phyloP scores from a whole-genome alignment of 2,888 invertebrate genomes.

The Villa cingulata region DNA sequence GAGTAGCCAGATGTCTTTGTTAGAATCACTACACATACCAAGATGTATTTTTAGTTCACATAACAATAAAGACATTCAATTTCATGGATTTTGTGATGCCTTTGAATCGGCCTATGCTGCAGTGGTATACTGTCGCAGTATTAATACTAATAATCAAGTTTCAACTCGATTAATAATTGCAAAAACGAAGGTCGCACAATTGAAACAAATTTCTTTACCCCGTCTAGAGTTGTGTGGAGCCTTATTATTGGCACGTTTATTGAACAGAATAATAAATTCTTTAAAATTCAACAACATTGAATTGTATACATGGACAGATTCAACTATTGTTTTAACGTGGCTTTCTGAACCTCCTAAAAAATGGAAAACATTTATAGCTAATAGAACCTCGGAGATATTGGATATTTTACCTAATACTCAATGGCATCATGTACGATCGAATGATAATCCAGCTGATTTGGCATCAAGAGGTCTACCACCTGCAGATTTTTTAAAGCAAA shows the following conservation, averaged over 20 bases:
- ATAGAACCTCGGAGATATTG: background rate
- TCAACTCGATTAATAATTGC: too few relatives aligned
- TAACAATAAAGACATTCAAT: background rate
- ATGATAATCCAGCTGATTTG: background rate
- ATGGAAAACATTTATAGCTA: background rate
- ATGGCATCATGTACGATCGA: background rate
- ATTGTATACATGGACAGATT: background rate
- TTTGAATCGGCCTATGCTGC: conserved; percentile 15
- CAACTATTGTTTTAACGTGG: background rate
- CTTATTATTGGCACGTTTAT: background rate
- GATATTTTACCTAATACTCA: background rate
- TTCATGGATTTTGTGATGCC: conserved; percentile 14
- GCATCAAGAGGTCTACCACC: background rate
- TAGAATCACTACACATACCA: background rate
- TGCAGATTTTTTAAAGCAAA: background rate
- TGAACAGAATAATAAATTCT: background rate
- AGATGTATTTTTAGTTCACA: background rate
- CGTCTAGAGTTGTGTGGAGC: background rate
- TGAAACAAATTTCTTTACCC: background rate
- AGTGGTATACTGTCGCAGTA: conserved; percentile 16
- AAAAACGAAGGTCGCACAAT: too few relatives aligned
- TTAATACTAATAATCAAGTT: too few relatives aligned
- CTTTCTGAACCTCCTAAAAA: background rate
- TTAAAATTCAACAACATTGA: background rate
- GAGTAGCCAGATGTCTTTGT: background rate